These are phyloP conservation scores for Cepphus grylle DNA, from an alignment of 2,113 vertebrate genomes.

Conservation along the genomic window DNA sequence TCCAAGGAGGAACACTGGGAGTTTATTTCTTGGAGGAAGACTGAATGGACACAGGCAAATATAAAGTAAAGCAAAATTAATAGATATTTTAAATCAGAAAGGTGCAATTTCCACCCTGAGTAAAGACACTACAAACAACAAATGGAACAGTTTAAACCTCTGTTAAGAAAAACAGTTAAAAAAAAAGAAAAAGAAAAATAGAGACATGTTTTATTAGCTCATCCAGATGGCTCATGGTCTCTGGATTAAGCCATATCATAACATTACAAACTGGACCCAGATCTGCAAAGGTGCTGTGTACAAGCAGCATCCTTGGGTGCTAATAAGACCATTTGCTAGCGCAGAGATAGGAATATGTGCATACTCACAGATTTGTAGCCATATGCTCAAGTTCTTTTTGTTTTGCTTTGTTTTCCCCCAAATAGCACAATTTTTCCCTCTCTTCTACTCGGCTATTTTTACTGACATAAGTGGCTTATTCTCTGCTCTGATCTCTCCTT, in stretches of 20 bases:
- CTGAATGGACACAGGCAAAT: not conserved
- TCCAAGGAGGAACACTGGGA: no score
- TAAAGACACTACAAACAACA: not conserved
- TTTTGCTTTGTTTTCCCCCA: constrained; percentile 23
- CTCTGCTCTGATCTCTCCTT: not conserved
- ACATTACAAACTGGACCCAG: not conserved
- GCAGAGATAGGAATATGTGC: not conserved
- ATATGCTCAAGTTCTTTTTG: constrained; percentile 18
- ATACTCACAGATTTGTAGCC: constrained; percentile 15
- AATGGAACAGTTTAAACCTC: not conserved
- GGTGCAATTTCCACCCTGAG: not conserved
- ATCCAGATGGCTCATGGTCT: not conserved
- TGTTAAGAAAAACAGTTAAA: not conserved
- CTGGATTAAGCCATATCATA: not conserved
- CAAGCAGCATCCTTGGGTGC: not conserved
- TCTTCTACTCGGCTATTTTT: not conserved
- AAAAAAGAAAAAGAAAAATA: not conserved
- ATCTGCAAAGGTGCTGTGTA: not conserved
- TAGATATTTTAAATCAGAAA: not conserved
- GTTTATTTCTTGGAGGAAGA: not conserved
- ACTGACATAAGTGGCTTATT: not conserved
- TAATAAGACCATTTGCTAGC: not conserved
- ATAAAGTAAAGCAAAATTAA: not conserved
- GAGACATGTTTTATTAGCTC: not conserved
- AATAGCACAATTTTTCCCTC: not conserved